Base-by-base conservation (phyloP, 2,888 invertebrate genomes). In the Chamaedrilus cognettii region DNA sequence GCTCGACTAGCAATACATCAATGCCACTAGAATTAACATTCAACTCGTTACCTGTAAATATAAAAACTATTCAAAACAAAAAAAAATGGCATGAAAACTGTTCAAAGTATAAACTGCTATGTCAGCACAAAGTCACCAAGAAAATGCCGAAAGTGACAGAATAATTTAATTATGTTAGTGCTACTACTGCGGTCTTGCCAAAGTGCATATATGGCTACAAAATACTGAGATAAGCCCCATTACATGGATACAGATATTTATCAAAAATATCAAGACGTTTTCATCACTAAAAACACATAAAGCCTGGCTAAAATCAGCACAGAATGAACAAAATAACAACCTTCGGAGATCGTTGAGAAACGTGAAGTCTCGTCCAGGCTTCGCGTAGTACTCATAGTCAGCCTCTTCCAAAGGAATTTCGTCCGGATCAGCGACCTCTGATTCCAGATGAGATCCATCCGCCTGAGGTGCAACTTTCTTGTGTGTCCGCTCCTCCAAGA, bases 341-440 rank as follows among this genome's bases (percentile, higher is more conserved):
- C 60, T 49, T 35, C 58, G 15, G 11, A 71, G 34, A 23, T 66
- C 64, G 19, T 65, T 60, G 15, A 75, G 68, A 65, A 75, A 75
- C 52, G 65, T 60, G 64, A 72, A 68, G 57, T 75, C 66, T 42
- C 73, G 35, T n/a, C 67, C 74, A 31, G 70, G 64, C 3, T 62
- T 69, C n/a, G 67, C 67, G 62, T 72, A 77, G 68, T 72, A 78
- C 42, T 75, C 71, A 51, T 74, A 69, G 64, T 78, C 77, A 19
- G 75, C 76, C 62, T 74, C 74, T 34, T 75, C 69, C 32, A 76
- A 34, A 19, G 70, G 74, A 57, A 70, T 71, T 51, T 77, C 74
- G 26, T 68, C 67, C 19, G 62, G 66, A 23, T 63, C 67, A 42
- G 69, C n/a, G 35, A 64, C 34, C 5, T 34, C 35, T 55, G 34